Evolutionary conservation across 2,113 vertebrate genomes (phyloP), one percentile per base, ranked within the genome.

Genomic region (Dicaeum eximium): DNA sequence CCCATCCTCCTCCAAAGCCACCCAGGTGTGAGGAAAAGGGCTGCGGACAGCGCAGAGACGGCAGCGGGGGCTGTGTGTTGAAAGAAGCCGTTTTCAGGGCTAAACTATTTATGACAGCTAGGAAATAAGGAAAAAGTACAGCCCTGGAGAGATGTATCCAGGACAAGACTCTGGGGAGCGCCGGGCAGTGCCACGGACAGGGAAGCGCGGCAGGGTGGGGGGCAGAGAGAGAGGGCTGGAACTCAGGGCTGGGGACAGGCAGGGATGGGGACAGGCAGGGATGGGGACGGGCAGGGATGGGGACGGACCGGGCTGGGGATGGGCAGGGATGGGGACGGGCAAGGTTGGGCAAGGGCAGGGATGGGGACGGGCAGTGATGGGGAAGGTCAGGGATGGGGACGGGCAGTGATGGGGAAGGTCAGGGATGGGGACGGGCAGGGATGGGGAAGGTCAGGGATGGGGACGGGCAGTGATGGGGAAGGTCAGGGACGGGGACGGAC

Each of bases 121-220:
- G 45, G 11, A 24, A 77, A 56, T 9, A 33, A 20, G 7, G 10
- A 25, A 30, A 40, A 74, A 45, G 5, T 9, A 1, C 8, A 48
- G 11, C 7, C 11, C 11, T 1, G 10, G 15, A 60, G 12, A 38
- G 10, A 13, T 16, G 9, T 11, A 10, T 8, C 17, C 0, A 66
- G 33, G 4, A 13, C 4, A 37, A 37, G 8, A 10, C 25, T 8
- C 5, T 0, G 44, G 4, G 15, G 13, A 71, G 27, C 0, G 1
- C 1, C 1, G 42, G 1, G 9, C 20, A 16, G 31, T 0, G 12
- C 6, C 2, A 6, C 5, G 10, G 27, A 3, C n/a, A 8, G n/a
- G 40, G 25, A 4, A 56, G 10, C 0, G 6, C 1, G 1, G 14
- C 56, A 17, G 51, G 44, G 3, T 2, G 5, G 33, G 15, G 16